These are phyloP conservation scores for Thunnus maccoyii DNA, from an alignment of 2,113 vertebrate genomes.

Conservation along the genomic window DNA sequence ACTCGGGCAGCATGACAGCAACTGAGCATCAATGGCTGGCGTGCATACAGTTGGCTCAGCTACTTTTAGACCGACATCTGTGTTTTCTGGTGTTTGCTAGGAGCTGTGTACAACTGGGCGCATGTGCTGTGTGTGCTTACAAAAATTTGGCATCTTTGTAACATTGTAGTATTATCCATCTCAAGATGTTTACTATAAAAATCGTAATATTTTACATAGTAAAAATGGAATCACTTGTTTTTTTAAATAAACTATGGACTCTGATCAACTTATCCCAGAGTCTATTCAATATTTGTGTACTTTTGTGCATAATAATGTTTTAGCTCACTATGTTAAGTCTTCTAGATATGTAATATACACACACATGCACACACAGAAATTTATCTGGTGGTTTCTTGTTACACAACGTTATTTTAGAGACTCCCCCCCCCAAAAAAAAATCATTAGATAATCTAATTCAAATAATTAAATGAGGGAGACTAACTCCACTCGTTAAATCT, in stretches of 20 bases:
- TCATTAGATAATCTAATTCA: too few relatives aligned
- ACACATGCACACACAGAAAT: neutral
- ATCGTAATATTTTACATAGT: neutral
- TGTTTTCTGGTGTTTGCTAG: slow-evolving; percentile 68
- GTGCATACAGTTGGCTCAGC: slow-evolving; percentile 73
- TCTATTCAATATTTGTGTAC: too few relatives aligned
- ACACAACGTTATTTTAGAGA: too few relatives aligned
- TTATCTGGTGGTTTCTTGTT: neutral
- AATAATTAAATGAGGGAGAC: neutral
- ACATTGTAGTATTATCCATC: too few relatives aligned
- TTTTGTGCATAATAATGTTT: too few relatives aligned
- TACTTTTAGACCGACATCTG: slow-evolving; percentile 60
- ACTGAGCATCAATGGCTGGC: slow-evolving; percentile 59
- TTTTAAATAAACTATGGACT: too few relatives aligned
- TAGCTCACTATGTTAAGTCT: too few relatives aligned
- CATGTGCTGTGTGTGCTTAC: neutral
- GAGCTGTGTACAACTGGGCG: slow-evolving; percentile 3
- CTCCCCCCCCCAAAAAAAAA: too few relatives aligned
- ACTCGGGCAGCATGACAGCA: slow-evolving; percentile 21
- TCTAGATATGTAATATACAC: too few relatives aligned
- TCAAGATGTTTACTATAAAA: neutral
- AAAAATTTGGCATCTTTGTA: too few relatives aligned
- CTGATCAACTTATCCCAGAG: too few relatives aligned
- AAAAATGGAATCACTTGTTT: too few relatives aligned
- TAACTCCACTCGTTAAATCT: neutral